A percentile compares a stretch with the other conserved stretches of the same genome.
phyloP scores from a whole-genome alignment of 1,140 invertebrate genomes.

The Maniola jurtina region DNA sequence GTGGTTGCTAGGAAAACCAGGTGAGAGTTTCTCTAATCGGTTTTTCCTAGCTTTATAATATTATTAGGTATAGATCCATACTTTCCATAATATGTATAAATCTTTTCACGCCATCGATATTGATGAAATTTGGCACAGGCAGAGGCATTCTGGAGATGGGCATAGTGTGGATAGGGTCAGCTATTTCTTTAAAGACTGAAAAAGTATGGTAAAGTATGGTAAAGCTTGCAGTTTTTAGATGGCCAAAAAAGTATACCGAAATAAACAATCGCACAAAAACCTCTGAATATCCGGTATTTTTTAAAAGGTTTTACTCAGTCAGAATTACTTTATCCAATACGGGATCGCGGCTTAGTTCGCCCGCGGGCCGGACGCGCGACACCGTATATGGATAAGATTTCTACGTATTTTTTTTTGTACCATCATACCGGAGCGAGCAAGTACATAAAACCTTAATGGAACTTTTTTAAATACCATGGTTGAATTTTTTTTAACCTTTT shows the following conservation, averaged over 20 bases:
- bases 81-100: too few species aligned
- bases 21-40: too few species aligned
- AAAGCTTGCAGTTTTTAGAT: neutral
- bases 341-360: constrained; percentile 6
- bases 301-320: constrained; percentile 7
- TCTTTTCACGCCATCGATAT: too few species aligned
- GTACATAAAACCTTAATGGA: constrained; percentile 7
- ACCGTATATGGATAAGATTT: constrained; percentile 1
- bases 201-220: too few species aligned
- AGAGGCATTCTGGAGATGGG: too few species aligned
- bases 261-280: neutral
- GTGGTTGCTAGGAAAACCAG: too few species aligned
- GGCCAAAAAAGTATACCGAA: neutral
- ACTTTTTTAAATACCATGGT: neutral
- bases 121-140: too few species aligned
- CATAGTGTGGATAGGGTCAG: too few species aligned
- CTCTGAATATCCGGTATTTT: constrained; percentile 8
- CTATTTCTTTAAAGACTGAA: neutral
- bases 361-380: constrained; percentile 3
- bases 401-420: neutral
- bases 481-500: neutral
- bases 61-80: too few species aligned
- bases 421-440: neutral
- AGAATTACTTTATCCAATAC: constrained; percentile 9
- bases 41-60: too few species aligned